phyloP scores from a whole-genome alignment of 2,888 invertebrate genomes.

The Drosophila phalerata region DNA sequence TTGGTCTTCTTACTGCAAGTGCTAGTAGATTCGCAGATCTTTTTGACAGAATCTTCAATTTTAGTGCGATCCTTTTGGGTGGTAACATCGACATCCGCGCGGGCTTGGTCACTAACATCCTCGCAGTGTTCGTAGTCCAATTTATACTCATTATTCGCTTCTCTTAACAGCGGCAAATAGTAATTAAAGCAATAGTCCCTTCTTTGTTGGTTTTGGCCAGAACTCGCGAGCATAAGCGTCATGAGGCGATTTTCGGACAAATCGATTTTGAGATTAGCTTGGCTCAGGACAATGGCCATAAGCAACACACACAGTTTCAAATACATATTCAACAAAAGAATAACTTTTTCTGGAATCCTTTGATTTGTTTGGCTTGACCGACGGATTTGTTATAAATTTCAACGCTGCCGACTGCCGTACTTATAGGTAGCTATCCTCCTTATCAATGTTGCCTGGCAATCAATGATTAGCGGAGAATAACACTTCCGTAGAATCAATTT shows the following conservation, averaged over 20 bases:
- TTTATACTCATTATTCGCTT: neutral
- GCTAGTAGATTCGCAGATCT: neutral
- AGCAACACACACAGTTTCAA: neutral
- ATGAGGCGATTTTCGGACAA: neutral
- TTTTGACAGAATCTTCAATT: neutral
- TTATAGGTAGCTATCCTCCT: neutral
- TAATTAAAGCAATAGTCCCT: neutral
- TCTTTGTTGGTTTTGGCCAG: neutral
- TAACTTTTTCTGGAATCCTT: neutral
- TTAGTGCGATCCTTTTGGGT: neutral
- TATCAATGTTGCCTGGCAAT: neutral
- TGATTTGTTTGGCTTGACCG: neutral
- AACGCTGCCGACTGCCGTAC: neutral
- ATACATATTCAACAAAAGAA: neutral
- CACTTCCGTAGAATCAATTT: neutral
- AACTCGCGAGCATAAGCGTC: neutral
- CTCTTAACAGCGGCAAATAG: neutral
- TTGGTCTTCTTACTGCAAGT: neutral
- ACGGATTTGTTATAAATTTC: neutral
- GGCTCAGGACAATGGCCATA: neutral
- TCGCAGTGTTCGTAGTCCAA: neutral
- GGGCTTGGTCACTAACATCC: neutral
- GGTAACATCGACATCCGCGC: neutral
- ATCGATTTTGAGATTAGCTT: neutral
- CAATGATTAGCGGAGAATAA: neutral